Base-by-base conservation (phyloP, 2,797 vertebrate species). In the Dromococcyx pavoninus region DNA sequence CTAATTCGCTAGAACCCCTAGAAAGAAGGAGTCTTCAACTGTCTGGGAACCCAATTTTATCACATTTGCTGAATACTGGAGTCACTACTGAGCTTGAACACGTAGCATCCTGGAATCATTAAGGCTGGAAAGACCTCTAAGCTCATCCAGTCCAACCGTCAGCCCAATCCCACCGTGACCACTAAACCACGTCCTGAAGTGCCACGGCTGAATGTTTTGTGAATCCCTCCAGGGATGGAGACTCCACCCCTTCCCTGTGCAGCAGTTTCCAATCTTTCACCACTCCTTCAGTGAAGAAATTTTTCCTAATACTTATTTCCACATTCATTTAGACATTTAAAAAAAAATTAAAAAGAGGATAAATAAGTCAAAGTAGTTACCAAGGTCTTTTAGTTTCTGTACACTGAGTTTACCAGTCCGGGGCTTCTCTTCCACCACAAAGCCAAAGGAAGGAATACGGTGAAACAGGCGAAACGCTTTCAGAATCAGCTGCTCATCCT, bases 401-500 rank as follows among this genome's bases (percentile, higher is more conserved):
- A 98, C 98, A 2, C 98, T 98, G 79, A 99, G 98, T 93, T 97
- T 98, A 9, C 99, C 99, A 0, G 98, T 96, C 25, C 98, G 98
- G 46, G 98, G 98, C 33, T 95, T 98, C 96, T 99, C 99, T 50
- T 98, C 88, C 37, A 99, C 82, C 35, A 98, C 98, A 91, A 99
- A 99, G 7, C 99, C 99, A 65, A 99, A 99, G 23, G 99, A 99
- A 9, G 99, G 99, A 64, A 99, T 82, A 27, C 99, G 98, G 89
- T 99, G 99, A 80, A 98, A 99, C n/a, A 99, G 97, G 86, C 98
- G 97, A 93, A 99, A 99, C 0, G 98, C 99, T 86, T 98, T 98
- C 24, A 99, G 98, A 5, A 97, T 95, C 90, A 99, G 98, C 86
- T 97, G 98, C 69, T 98, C 97, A 7, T 98, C 98, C 79, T 99